Percentiles rank a stretch among this genome's conserved stretches.
Evolutionary conservation across 2,113 vertebrate species (phyloP).

Genomic region (Okapia johnstoni): DNA sequence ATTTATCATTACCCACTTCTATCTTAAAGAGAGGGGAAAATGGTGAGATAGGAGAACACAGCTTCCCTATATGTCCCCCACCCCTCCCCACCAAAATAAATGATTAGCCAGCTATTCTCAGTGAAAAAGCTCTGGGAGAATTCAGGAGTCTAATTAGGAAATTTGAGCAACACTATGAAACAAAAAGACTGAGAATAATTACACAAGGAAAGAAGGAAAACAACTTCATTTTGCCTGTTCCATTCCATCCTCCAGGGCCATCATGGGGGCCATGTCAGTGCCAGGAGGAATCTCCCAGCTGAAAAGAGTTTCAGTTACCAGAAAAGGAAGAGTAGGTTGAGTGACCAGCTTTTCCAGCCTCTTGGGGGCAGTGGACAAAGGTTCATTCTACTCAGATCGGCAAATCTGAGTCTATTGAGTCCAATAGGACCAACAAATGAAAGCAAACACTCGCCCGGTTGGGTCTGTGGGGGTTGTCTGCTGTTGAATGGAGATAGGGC

Average conservation of each 20-base stretch:
- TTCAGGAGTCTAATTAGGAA: not conserved
- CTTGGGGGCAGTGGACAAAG: not conserved
- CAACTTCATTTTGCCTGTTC: not conserved
- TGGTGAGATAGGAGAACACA: not conserved
- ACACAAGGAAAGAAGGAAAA: not conserved
- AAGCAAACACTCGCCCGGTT: not conserved
- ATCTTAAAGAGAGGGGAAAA: not conserved
- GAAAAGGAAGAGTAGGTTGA: not conserved
- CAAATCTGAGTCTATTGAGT: not conserved
- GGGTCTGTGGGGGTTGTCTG: not conserved
- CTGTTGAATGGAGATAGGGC: too few relatives aligned
- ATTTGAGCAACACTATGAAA: not conserved
- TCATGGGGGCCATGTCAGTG: not conserved
- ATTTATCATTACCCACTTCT: not conserved
- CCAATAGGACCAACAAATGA: not conserved
- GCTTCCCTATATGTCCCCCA: not conserved
- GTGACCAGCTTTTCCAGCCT: not conserved
- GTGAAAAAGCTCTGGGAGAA: not conserved
- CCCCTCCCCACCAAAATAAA: not conserved
- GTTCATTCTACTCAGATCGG: not conserved
- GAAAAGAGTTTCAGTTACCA: not conserved
- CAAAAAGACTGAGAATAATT: not conserved
- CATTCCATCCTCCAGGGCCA: too few relatives aligned
- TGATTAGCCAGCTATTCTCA: not conserved
- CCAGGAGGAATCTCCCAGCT: not conserved